Percentiles rank a stretch among this genome's conserved stretches.
Evolutionary conservation across 2,797 vertebrate species (phyloP).

Genomic region (Ctenopoma kingsleyae): DNA sequence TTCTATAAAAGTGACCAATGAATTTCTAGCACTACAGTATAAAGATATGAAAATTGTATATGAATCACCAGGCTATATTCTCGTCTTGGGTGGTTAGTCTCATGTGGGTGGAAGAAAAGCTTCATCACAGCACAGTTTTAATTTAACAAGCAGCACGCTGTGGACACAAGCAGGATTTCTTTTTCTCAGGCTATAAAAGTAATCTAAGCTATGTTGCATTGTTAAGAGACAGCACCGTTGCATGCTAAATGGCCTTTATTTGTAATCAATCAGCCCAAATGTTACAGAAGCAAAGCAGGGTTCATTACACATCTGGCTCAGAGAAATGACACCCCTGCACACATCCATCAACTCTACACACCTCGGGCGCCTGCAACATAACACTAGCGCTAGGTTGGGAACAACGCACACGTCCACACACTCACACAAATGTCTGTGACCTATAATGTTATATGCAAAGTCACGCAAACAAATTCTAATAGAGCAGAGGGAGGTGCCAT

Average conservation of each 20-base stretch:
- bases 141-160: slow-evolving; percentile 40
- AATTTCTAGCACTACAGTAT: not conserved
- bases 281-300: slow-evolving; percentile 70
- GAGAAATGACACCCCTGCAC: slow-evolving; percentile 58
- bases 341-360: slow-evolving; percentile 75
- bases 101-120: slow-evolving; percentile 28
- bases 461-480: slow-evolving; percentile 57
- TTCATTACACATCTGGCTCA: slow-evolving; percentile 78
- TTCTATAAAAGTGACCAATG: slow-evolving; percentile 15
- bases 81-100: slow-evolving; percentile 19
- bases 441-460: slow-evolving; percentile 61
- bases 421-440: slow-evolving; percentile 32
- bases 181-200: slow-evolving; percentile 27
- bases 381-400: slow-evolving; percentile 27
- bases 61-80: slow-evolving; percentile 28
- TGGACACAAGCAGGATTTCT: slow-evolving; percentile 44
- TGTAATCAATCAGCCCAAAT: slow-evolving; percentile 78
- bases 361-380: slow-evolving; percentile 25
- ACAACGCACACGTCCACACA: slow-evolving; percentile 24
- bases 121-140: slow-evolving; percentile 38
- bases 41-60: slow-evolving; percentile 23
- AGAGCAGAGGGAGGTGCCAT: slow-evolving; percentile 39
- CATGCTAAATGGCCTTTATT: slow-evolving; percentile 76
- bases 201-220: slow-evolving; percentile 59
- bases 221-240: slow-evolving; percentile 56